These are phyloP conservation scores for Anoplopoma fimbria DNA, from an alignment of 2,113 vertebrate genomes.

Conservation along the genomic window DNA sequence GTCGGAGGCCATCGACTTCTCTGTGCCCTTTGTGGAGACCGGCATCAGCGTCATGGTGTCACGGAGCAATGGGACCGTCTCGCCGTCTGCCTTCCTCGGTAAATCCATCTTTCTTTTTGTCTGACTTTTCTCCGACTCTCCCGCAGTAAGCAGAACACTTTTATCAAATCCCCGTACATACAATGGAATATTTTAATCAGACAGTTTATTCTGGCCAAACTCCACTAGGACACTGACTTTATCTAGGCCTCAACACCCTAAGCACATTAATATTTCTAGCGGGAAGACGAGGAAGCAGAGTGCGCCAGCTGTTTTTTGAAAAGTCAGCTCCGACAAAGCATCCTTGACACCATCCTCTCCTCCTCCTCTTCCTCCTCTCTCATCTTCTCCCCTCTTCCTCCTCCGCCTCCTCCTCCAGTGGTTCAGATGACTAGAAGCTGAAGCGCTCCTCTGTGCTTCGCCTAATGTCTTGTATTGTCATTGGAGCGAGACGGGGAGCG, in stretches of 20 bases:
- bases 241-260: conserved; percentile 69
- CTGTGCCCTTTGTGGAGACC: conserved; percentile 97
- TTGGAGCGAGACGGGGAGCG: conserved; percentile 63
- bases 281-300: conserved; percentile 64
- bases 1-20: conserved; percentile 96
- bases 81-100: conserved; percentile 98
- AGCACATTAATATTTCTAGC: conserved; percentile 77
- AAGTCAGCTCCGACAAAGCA: conserved; percentile 67
- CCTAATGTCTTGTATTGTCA: conserved; percentile 74
- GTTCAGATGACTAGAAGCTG: conserved; percentile 66
- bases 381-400: conserved; percentile 4
- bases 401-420: conserved; percentile 36
- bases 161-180: no score
- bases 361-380: not conserved
- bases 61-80: conserved; percentile 97
- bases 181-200: conserved; percentile 73
- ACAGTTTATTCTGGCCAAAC: conserved; percentile 53
- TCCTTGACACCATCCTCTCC: conserved; percentile 46
- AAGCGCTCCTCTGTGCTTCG: conserved; percentile 57
- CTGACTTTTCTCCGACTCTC: not conserved
- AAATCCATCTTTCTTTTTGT: conserved; percentile 28
- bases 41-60: conserved; percentile 99
- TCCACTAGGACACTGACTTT: conserved; percentile 68
- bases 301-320: conserved; percentile 68
- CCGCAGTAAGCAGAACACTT: conserved; percentile 1